A percentile compares a stretch with the other conserved stretches of the same genome.
Conservation (phyloP, 2,113 vertebrate genomes). For the Pelmatolapia mariae region DNA sequence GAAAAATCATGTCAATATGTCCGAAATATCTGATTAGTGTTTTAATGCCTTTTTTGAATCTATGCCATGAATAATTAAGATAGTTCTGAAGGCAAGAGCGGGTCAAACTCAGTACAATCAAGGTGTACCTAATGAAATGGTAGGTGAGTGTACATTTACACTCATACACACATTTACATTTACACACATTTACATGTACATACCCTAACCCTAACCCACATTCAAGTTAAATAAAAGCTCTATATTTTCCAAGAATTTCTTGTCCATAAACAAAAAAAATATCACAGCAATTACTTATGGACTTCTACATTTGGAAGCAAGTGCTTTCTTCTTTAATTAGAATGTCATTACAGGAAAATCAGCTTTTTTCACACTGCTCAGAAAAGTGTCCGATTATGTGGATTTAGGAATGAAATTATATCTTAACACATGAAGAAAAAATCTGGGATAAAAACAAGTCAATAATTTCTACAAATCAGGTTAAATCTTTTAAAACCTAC, state of each 20-base stretch:
- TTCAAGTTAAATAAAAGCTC: background rate
- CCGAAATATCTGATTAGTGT: background rate
- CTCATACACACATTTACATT: too few relatives aligned
- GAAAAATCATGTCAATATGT: background rate
- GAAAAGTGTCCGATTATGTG: background rate
- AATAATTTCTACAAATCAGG: background rate
- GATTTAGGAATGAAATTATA: background rate
- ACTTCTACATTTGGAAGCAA: background rate
- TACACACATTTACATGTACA: too few relatives aligned
- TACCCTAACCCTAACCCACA: too few relatives aligned
- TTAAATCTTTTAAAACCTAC: background rate
- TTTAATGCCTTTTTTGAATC: background rate
- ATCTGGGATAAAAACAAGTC: background rate
- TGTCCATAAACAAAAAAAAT: background rate
- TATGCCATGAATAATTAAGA: background rate
- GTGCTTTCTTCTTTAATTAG: background rate
- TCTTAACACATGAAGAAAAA: background rate
- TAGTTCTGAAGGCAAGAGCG: accelerated
- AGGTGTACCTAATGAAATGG: background rate
- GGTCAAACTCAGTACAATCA: background rate
- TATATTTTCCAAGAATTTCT: background rate
- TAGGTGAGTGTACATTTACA: background rate
- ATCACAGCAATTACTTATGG: background rate
- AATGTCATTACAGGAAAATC: background rate
- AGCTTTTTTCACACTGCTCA: background rate